Base-by-base conservation (phyloP, 1,140 invertebrate species). In the Pantala flavescens region DNA sequence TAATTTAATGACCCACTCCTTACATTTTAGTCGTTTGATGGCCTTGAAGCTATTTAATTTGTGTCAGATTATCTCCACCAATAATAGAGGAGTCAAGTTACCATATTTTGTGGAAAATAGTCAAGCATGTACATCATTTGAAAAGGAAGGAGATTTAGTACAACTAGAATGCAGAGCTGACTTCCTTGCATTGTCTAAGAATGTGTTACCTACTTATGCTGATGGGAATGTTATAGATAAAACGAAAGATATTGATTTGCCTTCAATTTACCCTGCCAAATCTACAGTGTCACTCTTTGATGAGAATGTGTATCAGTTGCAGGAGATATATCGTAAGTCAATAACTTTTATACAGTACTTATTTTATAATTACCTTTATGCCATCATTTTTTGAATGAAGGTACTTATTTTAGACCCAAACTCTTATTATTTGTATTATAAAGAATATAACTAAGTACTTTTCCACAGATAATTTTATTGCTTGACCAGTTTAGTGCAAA, bases 301-400 rank as follows among this genome's bases (percentile, higher is more conserved):
- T 74, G 80, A 85, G 63, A 86, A 93, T 79, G 86, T 90, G 79
- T 93, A 93, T 79, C 80, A 83, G 36, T 79, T 84, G 19, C 80
- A 83, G 74, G 86, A 89, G 80, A 79, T 86, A 71, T 91, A 89
- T 82, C 90, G 93, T 95, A 86, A 90, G 90, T 89, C 78, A n/a
- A n/a, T n/a, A n/a, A n/a, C n/a, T n/a, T n/a, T n/a, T n/a, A n/a
- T n/a, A n/a, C n/a, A n/a, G n/a, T n/a, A n/a, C n/a, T n/a, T 36
- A 36, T 9, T 5, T 36, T 9, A 36, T 36, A 36, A 36, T 36
- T 36, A n/a, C n/a, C 9, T 36, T 36, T 36, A 36, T 9, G 28
- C 9, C 28, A 36, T 2, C 28, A 5, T 36, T 36, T 9, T 36
- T 36, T 36, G 28, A 36, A 36, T 36, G 9, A 36, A 36, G 28